These are phyloP conservation scores for Papilio protenor DNA, from an alignment of 2,888 invertebrate species.

Conservation along the genomic window DNA sequence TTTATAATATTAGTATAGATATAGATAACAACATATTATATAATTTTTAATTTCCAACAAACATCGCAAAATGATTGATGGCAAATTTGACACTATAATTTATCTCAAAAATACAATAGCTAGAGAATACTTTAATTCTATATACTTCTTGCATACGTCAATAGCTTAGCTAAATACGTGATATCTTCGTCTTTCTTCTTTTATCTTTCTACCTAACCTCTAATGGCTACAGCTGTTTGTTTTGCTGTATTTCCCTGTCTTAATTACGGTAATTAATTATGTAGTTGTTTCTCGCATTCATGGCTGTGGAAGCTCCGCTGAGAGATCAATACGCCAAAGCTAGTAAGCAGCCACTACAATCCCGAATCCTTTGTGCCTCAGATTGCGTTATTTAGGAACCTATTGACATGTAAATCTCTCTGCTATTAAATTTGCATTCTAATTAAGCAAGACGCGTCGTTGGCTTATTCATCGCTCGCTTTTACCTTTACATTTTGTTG, in stretches of 20 bases:
- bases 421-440: conserved; percentile 83
- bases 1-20: no score
- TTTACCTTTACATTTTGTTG: conserved; percentile 54
- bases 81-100: neutral
- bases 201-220: neutral
- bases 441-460: conserved; percentile 68
- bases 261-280: conserved; percentile 13
- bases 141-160: neutral
- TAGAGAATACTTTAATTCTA: neutral
- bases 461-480: conserved; percentile 62
- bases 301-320: conserved; percentile 9
- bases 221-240: neutral
- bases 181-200: neutral
- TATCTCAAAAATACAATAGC: neutral
- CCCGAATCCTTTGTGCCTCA: conserved; percentile 71
- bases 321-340: conserved; percentile 40
- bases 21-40: no score
- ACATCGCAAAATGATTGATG: neutral
- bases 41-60: neutral
- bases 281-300: conserved; percentile 8
- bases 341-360: conserved; percentile 41
- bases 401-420: conserved; percentile 83
- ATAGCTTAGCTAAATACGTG: neutral
- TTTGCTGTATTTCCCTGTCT: conserved; percentile 2
- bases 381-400: conserved; percentile 77